Conservation (phyloP, 2,113 vertebrate species). For the Formicarius rufipectus region DNA sequence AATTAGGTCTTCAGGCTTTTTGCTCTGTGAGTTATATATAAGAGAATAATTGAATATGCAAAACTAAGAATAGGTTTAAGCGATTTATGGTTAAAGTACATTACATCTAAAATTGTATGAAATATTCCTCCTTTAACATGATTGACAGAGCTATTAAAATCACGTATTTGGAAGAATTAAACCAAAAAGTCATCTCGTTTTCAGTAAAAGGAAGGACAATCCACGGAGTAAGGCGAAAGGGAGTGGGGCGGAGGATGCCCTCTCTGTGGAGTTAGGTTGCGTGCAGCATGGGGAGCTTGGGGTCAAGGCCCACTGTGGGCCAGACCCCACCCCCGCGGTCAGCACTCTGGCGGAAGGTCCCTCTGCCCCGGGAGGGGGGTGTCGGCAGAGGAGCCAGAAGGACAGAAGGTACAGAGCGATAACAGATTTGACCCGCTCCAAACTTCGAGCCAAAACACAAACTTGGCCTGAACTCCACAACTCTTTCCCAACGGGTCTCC, state of each 20-base stretch:
- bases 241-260: background rate
- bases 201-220: slow-evolving; percentile 39
- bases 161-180: slow-evolving; percentile 39
- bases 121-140: slow-evolving; percentile 57
- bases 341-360: background rate
- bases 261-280: background rate
- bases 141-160: slow-evolving; percentile 71
- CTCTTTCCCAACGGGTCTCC: background rate
- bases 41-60: slow-evolving; percentile 42
- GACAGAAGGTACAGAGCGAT: background rate
- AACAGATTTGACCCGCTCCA: slow-evolving; percentile 26
- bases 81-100: slow-evolving; percentile 36
- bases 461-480: slow-evolving; percentile 44
- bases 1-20: background rate
- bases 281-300: background rate
- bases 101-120: slow-evolving; percentile 56
- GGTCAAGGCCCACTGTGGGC: background rate
- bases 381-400: background rate
- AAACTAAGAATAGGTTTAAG: slow-evolving; percentile 57
- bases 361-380: background rate
- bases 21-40: background rate
- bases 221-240: background rate
- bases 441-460: slow-evolving; percentile 62
- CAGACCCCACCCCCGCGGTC: no score
- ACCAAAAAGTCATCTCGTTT: background rate